Percentiles rank a stretch among this genome's conserved stretches.
Conservation (phyloP, 2,797 vertebrate species). For the Adrianichthys oophorus region DNA sequence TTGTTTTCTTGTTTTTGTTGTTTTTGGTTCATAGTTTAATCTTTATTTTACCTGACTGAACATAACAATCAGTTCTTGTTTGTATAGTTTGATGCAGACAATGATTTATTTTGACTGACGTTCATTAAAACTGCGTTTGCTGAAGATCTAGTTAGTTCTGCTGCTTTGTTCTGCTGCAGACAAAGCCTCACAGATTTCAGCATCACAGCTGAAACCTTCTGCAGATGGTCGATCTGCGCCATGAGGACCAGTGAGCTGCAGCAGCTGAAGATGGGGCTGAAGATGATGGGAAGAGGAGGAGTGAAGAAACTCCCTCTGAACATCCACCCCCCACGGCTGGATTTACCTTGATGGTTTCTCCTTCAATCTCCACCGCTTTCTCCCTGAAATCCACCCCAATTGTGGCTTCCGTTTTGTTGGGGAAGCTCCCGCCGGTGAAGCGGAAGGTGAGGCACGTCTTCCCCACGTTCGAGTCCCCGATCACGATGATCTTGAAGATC, state of each 20-base stretch:
- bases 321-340: constrained; percentile 27
- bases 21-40: too few species aligned
- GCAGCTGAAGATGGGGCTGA: constrained; percentile 30
- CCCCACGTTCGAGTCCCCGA: constrained; percentile 96
- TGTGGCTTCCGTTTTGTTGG: constrained; percentile 94
- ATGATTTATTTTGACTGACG: too few species aligned
- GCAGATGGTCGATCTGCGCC: too few species aligned
- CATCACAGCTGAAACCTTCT: too few species aligned
- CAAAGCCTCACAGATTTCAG: too few species aligned
- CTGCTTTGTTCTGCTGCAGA: too few species aligned
- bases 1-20: too few species aligned
- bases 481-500: constrained; percentile 98
- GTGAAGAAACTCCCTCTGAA: constrained; percentile 20
- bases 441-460: constrained; percentile 98
- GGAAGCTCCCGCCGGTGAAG: constrained; percentile 94
- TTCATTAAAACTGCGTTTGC: too few species aligned
- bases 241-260: constrained; percentile 23
- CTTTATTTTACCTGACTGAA: too few species aligned
- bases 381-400: constrained; percentile 98
- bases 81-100: too few species aligned
- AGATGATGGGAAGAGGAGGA: constrained; percentile 5
- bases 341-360: constrained; percentile 94
- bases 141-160: too few species aligned
- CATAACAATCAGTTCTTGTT: too few species aligned
- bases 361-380: constrained; percentile 91